A percentile compares a stretch with the other conserved stretches of the same genome.
Evolutionary conservation across 2,797 vertebrate genomes (phyloP).

Genomic region (Acanthurus tractus): DNA sequence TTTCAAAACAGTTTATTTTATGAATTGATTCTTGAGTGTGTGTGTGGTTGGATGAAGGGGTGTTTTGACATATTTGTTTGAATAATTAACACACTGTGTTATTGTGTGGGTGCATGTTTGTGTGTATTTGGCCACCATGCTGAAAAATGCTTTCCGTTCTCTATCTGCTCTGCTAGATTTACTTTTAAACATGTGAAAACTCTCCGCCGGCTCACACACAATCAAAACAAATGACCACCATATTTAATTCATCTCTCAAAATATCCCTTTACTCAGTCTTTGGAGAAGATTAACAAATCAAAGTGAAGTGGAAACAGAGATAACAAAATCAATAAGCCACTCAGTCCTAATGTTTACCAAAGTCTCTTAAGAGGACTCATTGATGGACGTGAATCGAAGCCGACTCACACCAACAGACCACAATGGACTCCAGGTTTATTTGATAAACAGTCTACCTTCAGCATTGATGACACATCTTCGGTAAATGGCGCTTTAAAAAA

Average conservation of each 20-base stretch:
- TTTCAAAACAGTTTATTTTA: constrained; percentile 17
- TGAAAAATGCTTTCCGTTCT: not conserved
- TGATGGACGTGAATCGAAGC: constrained; percentile 74
- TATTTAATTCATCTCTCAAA: constrained; percentile 50
- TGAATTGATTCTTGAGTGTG: constrained; percentile 9
- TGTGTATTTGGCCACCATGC: constrained; percentile 12
- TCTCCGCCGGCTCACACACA: not conserved
- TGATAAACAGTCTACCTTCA: constrained; percentile 35
- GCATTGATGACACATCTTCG: constrained; percentile 22
- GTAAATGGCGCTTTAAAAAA: constrained; percentile 10
- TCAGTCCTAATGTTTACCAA: constrained; percentile 76
- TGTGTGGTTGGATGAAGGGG: not conserved
- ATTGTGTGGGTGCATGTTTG: constrained; percentile 4
- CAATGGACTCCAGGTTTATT: constrained; percentile 52
- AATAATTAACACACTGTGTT: constrained; percentile 22
- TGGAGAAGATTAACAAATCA: constrained; percentile 75
- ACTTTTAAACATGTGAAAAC: constrained; percentile 9
- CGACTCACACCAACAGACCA: constrained; percentile 14
- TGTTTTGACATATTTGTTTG: constrained; percentile 18
- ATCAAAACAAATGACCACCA: constrained; percentile 37
- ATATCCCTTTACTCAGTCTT: constrained; percentile 49
- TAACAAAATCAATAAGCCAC: constrained; percentile 78
- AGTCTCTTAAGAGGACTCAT: constrained; percentile 64
- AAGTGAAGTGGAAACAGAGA: constrained; percentile 66
- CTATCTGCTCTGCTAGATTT: constrained; percentile 6